A percentile compares a stretch with the other conserved stretches of the same genome.
Evolutionary conservation across 2,113 vertebrate species (phyloP).

Genomic region (Camelus dromedarius): DNA sequence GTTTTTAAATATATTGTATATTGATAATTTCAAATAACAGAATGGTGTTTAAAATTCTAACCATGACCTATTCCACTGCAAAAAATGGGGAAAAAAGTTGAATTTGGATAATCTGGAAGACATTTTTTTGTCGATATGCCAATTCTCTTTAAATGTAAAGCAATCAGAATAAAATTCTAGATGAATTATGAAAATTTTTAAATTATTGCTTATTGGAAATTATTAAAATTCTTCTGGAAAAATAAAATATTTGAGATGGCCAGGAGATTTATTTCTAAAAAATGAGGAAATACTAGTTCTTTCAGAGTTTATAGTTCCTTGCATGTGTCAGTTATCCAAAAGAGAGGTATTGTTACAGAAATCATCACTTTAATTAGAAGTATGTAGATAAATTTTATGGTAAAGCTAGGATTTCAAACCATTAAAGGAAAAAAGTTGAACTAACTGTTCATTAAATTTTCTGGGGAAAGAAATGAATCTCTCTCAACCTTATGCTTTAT

Average conservation of each 20-base stretch:
- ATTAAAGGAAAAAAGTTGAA: background rate
- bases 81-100: background rate
- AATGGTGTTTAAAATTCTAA: background rate
- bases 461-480: background rate
- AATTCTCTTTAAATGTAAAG: background rate
- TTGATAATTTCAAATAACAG: background rate
- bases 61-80: background rate
- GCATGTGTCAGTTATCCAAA: background rate
- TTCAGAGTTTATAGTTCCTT: background rate
- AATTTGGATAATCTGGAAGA: background rate
- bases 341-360: background rate
- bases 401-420: background rate
- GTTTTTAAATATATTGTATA: background rate
- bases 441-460: background rate
- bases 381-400: background rate
- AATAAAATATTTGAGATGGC: background rate
- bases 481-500: background rate
- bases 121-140: background rate
- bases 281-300: background rate
- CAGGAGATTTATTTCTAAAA: background rate
- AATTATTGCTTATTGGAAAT: background rate
- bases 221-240: background rate
- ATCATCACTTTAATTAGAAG: background rate
- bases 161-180: background rate
- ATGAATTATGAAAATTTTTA: background rate